A percentile compares a stretch with the other conserved stretches of the same genome.
phyloP scores from a whole-genome alignment of 2,888 invertebrate genomes.

The Synergus gifuensis region DNA sequence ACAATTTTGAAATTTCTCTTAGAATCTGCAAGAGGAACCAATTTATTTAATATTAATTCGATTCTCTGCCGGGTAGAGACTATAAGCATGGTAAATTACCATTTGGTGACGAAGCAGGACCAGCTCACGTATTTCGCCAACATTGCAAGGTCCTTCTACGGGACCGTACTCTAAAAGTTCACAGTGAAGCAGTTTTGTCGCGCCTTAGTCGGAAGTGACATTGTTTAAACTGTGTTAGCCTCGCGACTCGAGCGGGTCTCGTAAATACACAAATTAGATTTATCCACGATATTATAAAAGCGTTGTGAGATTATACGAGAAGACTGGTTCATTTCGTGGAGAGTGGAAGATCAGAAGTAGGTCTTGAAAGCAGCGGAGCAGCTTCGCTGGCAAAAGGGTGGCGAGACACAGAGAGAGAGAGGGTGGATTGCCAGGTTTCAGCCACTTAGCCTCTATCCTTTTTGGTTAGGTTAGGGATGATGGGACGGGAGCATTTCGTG shows the following conservation, averaged over 20 bases:
- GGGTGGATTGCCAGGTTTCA: conserved; percentile 54
- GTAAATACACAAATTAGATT: conserved; percentile 66
- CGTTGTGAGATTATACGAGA: conserved; percentile 40
- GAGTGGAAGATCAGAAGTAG: conserved; percentile 36
- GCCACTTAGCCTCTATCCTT: conserved; percentile 60
- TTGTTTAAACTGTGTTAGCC: conserved; percentile 23
- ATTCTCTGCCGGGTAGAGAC: background rate
- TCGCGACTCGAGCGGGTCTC: conserved; percentile 44
- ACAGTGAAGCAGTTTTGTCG: conserved; percentile 12
- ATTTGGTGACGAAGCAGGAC: conserved; percentile 3
- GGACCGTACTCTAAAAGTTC: conserved; percentile 11
- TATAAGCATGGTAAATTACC: conserved; percentile 10
- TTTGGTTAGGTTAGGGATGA: conserved; percentile 43
- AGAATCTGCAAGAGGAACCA: too few species aligned
- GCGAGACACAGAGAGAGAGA: conserved; percentile 18
- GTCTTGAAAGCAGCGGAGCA: conserved; percentile 40
- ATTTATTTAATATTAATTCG: conserved; percentile 25
- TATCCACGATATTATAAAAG: conserved; percentile 54
- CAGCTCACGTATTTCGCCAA: conserved; percentile 6
- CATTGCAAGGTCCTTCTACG: background rate
- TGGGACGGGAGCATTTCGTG: conserved; percentile 44
- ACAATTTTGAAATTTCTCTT: too few species aligned
- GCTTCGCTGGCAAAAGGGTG: background rate
- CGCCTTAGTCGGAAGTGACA: conserved; percentile 3
- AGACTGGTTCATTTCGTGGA: conserved; percentile 23